Evolutionary conservation across 2,888 invertebrate species (phyloP).

Genomic region (Venusia cambrica): DNA sequence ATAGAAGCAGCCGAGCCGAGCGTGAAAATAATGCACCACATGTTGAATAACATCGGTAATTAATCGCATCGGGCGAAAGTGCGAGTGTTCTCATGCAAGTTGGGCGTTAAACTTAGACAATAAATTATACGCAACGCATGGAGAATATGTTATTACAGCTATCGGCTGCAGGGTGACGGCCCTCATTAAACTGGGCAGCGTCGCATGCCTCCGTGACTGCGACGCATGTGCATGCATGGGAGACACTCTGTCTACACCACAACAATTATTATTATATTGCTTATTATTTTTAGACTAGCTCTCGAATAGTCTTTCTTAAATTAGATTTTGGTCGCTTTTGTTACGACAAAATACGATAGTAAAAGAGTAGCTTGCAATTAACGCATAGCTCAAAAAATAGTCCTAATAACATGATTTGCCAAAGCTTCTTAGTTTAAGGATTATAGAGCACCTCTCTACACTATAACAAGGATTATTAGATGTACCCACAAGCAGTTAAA

Average conservation of each 20-base stretch:
- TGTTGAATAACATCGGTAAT: conserved; percentile 71
- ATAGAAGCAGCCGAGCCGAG: conserved; percentile 52
- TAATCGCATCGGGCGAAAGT: conserved; percentile 68
- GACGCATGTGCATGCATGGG: conserved; percentile 24
- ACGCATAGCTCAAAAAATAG: too few relatives aligned
- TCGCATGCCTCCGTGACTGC: conserved; percentile 22
- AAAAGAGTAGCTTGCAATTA: too few relatives aligned
- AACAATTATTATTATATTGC: not conserved
- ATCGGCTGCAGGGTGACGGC: conserved; percentile 23
- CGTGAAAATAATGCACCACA: conserved; percentile 70
- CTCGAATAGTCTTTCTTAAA: too few relatives aligned
- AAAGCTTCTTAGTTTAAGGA: too few relatives aligned
- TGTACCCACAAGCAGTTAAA: too few relatives aligned
- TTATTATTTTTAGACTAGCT: too few relatives aligned
- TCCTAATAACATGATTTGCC: conserved; percentile 3
- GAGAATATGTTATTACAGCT: conserved; percentile 29
- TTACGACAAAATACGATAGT: too few relatives aligned
- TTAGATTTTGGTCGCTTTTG: too few relatives aligned
- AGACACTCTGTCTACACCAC: conserved; percentile 21
- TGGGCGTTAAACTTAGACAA: conserved; percentile 52
- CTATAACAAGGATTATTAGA: too few relatives aligned
- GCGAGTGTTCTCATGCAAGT: conserved; percentile 71
- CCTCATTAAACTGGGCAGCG: conserved; percentile 24
- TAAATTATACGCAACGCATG: conserved; percentile 36
- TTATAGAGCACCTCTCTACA: too few relatives aligned